Evolutionary conservation across 2,888 invertebrate species (phyloP), one percentile per base, ranked within the genome.

Genomic region (Lamellibrachia columna): DNA sequence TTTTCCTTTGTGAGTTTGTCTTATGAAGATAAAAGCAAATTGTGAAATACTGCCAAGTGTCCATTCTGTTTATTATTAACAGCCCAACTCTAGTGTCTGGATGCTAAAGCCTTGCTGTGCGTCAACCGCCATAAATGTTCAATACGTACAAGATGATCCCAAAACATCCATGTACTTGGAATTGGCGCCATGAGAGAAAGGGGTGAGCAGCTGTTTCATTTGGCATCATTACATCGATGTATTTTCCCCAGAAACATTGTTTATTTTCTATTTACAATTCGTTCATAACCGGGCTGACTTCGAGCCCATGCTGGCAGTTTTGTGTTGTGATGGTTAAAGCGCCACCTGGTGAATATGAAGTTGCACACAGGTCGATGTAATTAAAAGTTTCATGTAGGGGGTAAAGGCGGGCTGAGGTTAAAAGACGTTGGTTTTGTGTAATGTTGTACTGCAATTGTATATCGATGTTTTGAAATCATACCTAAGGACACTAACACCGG

Each of bases 1-100:
- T 75, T 75, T 75, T 75, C 55, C 75, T 75, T 75, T 75, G 75
- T 75, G 22, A 75, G 75, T 75, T 75, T 75, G 75, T 75, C n/a
- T 55, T 75, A 75, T 75, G 75, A 75, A 75, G 75, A 75, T 75
- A 75, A 75, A 75, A 75, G 75, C 22, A 22, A 75, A 75, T 75
- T 75, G 75, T 75, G 22, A 75, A 75, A 75, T 22, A 3, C 75
- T 75, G 75, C n/a, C 75, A 40, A 40, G 40, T 1, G 40, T 75
- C 75, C 22, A 75, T n/a, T 75, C 75, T 22, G 75, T 75, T 75
- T n/a, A 75, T 75, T 75, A 15, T 15, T 75, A 15, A 11, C 3
- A 3, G 22, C n/a, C 22, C n/a, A 11, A 75, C 75, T 75, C 75
- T 75, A 75, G 75, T 75, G 6, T 22, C 75, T 75, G 75, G 75